Base-by-base conservation (phyloP, 1,140 invertebrate species). In the Nilaparvata lugens region DNA sequence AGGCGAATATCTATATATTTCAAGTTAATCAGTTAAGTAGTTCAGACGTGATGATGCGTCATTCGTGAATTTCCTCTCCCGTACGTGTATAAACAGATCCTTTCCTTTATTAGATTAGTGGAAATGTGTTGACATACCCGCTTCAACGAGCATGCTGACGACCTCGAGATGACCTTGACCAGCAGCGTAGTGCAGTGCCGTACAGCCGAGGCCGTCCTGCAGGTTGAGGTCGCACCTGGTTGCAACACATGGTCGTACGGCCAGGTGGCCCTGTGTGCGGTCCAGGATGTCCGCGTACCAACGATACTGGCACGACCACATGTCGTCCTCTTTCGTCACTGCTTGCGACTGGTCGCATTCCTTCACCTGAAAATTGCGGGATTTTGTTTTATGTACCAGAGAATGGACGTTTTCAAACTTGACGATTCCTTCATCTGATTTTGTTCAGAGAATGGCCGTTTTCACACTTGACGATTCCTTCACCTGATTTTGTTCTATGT, bases 181-280 rank as follows among this genome's bases (percentile, higher is more conserved):
- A 24, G 81, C 77, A 19, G 81, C 80, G 72, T 83, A 83, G 69
- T 84, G 82, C 45, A 84, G 60, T 0, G 81, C 78, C 51, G 76
- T 77, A 24, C 78, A 73, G 21, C 79, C 71, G 59, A 77, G 75
- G 3, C 71, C 69, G 71, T 83, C 81, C 42, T 77, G 71, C 2
- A 76, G 64, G 61, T 80, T 77, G 0, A 78, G 71, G 69, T 80
- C 76, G 51, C 61, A 66, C 48, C 61, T 25, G 40, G 23, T 59
- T 19, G 60, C 57, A 38, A 56, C 61, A 38, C 31, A 58, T 19
- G 60, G 56, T 42, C 57, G 61, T 62, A 62, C 61, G 6, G 65
- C 67, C 23, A 79, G 60, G 40, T 78, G 67, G 28, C 76, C 75
- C 58, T 68, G 58, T 0, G 78, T 81, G 42, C 72, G 72, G 56